Evolutionary conservation across 2,888 invertebrate genomes (phyloP), one percentile per base, ranked within the genome.

Genomic region (Cephus spinipes): DNA sequence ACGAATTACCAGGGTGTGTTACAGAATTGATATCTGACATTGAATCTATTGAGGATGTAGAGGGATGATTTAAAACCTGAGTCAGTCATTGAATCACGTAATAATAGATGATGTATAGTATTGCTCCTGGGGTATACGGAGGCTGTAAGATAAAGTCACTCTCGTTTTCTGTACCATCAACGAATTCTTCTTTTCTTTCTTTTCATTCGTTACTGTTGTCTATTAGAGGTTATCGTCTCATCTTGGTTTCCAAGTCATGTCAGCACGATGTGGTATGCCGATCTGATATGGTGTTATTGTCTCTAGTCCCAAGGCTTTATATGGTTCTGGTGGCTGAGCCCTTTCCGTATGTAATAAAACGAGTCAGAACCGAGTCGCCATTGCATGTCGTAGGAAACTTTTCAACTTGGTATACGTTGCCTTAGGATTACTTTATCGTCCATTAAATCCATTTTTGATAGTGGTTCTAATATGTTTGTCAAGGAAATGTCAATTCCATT

Each of bases 211-310:
- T 33, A 33, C 71, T 71, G 12, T 71, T 33, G 71, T 71, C 71
- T 71, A 71, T 71, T 71, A 71, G 74, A 78, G 81, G 73, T 79
- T 85, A 86, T 87, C 86, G 81, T 80, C 75, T 73, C 82, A 81
- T 85, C 86, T 87, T 80, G 82, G 80, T 83, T 84, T 84, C 84
- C 80, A 80, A 81, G 85, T 83, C 85, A 77, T 85, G 85, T 85
- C 86, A 85, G 83, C 82, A 78, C 79, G 77, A 79, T 80, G 79
- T 55, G 82, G 80, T 82, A 84, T 80, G 82, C 78, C 81, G 76
- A 86, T 85, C 86, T 81, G 88, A 87, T 87, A 86, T 83, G 80
- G 79, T 76, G 77, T 84, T 79, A 87, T 86, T 85, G 85, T 87
- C 85, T 85, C 80, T 79, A 68, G 15, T 79, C 36, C 35, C 36